These are phyloP conservation scores for Silurus aristotelis DNA, from an alignment of 2,797 vertebrate genomes.

Conservation along the genomic window DNA sequence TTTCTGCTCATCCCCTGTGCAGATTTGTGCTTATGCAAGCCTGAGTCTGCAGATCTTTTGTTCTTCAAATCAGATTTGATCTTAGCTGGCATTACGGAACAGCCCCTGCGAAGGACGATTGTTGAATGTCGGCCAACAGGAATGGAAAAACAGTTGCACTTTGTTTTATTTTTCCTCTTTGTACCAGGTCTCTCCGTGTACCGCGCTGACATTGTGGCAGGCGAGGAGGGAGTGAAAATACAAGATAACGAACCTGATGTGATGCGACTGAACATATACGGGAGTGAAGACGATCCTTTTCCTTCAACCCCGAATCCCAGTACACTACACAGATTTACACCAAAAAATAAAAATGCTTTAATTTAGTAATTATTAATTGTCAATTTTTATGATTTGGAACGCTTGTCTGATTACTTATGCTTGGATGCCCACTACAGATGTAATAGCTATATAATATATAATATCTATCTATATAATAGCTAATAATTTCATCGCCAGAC, in stretches of 20 bases:
- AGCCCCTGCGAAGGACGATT: background rate
- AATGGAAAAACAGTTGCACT: constrained; percentile 26
- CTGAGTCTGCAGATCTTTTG: background rate
- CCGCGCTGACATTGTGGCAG: constrained; percentile 3
- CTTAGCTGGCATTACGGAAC: background rate
- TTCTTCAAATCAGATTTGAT: constrained; percentile 13
- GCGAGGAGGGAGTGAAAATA: background rate
- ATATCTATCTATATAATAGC: too few species aligned
- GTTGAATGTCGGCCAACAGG: constrained; percentile 11
- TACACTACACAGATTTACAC: background rate
- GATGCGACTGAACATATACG: too few species aligned
- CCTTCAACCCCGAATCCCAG: background rate
- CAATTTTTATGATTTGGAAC: background rate
- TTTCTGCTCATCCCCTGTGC: background rate
- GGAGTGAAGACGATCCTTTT: background rate
- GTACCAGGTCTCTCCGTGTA: background rate
- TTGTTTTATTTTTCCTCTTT: constrained; percentile 12
- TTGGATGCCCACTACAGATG: background rate
- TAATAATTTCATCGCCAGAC: too few species aligned
- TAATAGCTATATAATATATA: background rate
- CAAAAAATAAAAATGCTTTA: background rate
- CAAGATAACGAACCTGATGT: background rate
- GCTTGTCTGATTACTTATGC: background rate
- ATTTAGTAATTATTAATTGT: background rate
- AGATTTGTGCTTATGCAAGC: background rate